These are phyloP conservation scores for Dolichoris vasculosae DNA, from an alignment of 1,140 invertebrate genomes.

Conservation along the genomic window DNA sequence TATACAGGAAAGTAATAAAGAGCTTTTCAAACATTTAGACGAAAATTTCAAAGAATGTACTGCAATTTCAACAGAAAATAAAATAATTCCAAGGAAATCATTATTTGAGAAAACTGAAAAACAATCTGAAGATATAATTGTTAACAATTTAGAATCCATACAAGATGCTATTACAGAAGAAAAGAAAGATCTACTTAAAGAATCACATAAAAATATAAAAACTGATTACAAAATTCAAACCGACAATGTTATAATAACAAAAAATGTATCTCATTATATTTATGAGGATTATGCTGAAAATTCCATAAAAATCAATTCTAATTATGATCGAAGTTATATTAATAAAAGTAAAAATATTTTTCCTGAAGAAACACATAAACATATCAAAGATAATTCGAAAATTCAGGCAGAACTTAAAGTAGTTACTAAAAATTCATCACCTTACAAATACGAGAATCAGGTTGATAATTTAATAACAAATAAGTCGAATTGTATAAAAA, in stretches of 20 bases:
- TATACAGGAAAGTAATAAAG: background rate
- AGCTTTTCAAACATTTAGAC: background rate
- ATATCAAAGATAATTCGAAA: conserved; percentile 13
- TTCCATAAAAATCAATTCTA: background rate
- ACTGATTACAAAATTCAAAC: background rate
- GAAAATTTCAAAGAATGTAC: background rate
- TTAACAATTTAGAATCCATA: background rate
- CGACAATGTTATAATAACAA: background rate
- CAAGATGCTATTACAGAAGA: background rate
- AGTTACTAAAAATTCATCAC: background rate
- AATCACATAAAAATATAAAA: background rate
- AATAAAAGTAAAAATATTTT: background rate
- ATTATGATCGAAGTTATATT: background rate
- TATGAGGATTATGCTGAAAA: background rate
- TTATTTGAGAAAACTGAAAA: background rate
- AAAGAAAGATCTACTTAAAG: background rate
- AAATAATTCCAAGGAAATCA: background rate
- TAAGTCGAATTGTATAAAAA: background rate
- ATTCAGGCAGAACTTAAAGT: background rate
- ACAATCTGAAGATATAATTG: background rate
- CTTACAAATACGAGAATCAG: background rate
- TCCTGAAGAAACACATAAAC: background rate
- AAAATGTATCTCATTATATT: background rate
- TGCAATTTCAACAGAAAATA: background rate
- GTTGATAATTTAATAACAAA: background rate